Percentiles rank a stretch among this genome's conserved stretches.
phyloP scores from a whole-genome alignment of 2,888 invertebrate species.

The Nomada fabriciana region DNA sequence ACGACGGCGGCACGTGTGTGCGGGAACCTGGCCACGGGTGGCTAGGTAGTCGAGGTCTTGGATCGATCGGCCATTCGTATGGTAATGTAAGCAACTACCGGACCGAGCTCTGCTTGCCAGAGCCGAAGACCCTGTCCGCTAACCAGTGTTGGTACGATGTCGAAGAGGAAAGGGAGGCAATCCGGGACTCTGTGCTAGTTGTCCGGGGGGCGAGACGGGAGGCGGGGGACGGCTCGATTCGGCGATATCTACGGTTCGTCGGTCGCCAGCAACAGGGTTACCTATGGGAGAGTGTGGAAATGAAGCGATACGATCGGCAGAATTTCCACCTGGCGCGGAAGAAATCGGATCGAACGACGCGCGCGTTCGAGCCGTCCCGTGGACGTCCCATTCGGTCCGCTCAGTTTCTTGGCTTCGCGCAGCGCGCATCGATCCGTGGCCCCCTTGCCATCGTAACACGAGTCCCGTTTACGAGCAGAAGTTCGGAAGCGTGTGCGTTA shows the following conservation, averaged over 20 bases:
- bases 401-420: neutral
- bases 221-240: constrained; percentile 23
- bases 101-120: constrained; percentile 81
- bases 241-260: constrained; percentile 64
- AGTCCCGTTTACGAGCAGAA: constrained; percentile 40
- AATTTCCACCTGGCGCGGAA: constrained; percentile 74
- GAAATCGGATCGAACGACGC: constrained; percentile 43
- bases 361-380: constrained; percentile 37
- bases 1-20: constrained; percentile 24
- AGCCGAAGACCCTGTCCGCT: constrained; percentile 74
- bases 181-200: constrained; percentile 57
- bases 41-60: constrained; percentile 74
- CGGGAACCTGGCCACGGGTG: constrained; percentile 54
- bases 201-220: constrained; percentile 26
- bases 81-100: constrained; percentile 84
- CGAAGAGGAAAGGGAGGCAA: constrained; percentile 66
- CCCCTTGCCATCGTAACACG: constrained; percentile 8
- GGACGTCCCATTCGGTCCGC: neutral
- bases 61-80: constrained; percentile 84
- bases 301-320: constrained; percentile 83
- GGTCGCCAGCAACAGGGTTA: constrained; percentile 61
- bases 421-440: constrained; percentile 19
- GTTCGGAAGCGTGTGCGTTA: constrained; percentile 46
- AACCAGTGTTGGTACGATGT: constrained; percentile 64
- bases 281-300: constrained; percentile 78